Base-by-base conservation (phyloP, 1,140 invertebrate genomes). In the Stegodyphus dumicola region DNA sequence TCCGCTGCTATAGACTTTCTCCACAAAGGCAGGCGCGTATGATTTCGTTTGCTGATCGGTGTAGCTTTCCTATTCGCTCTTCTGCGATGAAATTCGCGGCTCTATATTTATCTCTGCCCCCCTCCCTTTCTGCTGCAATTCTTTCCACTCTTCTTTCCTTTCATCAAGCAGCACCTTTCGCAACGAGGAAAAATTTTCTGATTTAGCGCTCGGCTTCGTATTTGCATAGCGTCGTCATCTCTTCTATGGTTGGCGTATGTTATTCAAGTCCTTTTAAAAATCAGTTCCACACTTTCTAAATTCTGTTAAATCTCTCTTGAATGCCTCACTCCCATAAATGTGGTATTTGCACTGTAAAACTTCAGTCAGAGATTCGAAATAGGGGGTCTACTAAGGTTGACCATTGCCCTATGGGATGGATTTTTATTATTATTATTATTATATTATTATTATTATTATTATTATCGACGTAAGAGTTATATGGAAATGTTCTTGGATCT, bases 1-100 rank as follows among this genome's bases (percentile, higher is more conserved):
- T 15, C 60, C 60, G 53, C 73, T 85, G 81, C 71, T 85, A 49
- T 85, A 77, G 81, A 85, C 81, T 85, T 85, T 85, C 81, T 85
- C 81, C 73, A 85, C 73, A 85, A 85, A 83, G 60, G 81, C 33
- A 33, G 52, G 70, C 18, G 69, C 49, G 53, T 18, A 48, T 48
- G 78, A 60, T 64, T 81, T 73, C 78, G 67, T 81, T 81, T 81
- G 69, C 78, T 64, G 48, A 70, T 56, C 33, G 52, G 17, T 17
- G 17, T n/a, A 13, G 17, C 52, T 79, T 51, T 33, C 11, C 11
- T 7, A 67, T 67, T 67, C 11, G 7, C 7, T 67, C 65, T 9
- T 15, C 9, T 7, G 65, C 11, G 65, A 17, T n/a, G 65, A 18
- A 9, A 15, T 67, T 67, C 17, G 11, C n/a, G 10, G 7, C 65